A percentile compares a stretch with the other conserved stretches of the same genome.
phyloP scores from a whole-genome alignment of 2,797 vertebrate species.

The Lophotriccus pileatus region DNA sequence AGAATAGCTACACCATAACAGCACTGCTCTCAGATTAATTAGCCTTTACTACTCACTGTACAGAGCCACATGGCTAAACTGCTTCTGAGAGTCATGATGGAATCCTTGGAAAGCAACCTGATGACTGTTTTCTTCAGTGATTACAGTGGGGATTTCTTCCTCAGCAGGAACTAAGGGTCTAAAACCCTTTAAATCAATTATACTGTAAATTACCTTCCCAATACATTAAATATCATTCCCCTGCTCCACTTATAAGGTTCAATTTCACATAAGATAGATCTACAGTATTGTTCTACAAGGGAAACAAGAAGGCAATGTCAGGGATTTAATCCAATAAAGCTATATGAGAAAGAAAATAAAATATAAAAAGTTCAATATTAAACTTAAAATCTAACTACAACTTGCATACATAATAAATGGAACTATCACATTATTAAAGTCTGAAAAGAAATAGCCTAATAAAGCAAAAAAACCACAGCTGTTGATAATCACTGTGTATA shows the following conservation, averaged over 20 bases:
- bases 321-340: neutral
- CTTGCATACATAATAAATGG: neutral
- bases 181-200: conserved; percentile 44
- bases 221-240: conserved; percentile 25
- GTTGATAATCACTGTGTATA: neutral
- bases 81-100: neutral
- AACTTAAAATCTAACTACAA: neutral
- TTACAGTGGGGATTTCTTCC: conserved; percentile 40
- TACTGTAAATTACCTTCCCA: conserved; percentile 1
- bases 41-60: neutral
- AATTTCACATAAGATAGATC: neutral
- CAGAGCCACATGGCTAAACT: neutral
- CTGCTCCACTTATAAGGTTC: neutral
- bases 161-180: conserved; percentile 19
- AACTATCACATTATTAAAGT: conserved; percentile 50
- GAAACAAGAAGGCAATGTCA: neutral
- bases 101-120: conserved; percentile 39
- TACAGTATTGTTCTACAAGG: neutral
- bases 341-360: neutral
- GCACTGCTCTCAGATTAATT: conserved; percentile 3
- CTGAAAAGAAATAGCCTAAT: conserved; percentile 42
- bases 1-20: neutral
- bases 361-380: neutral
- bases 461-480: conserved; percentile 53
- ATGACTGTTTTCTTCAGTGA: conserved; percentile 14